Percentiles rank a stretch among this genome's conserved stretches.
These are phyloP conservation scores for Ciconia nigra DNA, from an alignment of 2,797 vertebrate species.

Conservation along the genomic window DNA sequence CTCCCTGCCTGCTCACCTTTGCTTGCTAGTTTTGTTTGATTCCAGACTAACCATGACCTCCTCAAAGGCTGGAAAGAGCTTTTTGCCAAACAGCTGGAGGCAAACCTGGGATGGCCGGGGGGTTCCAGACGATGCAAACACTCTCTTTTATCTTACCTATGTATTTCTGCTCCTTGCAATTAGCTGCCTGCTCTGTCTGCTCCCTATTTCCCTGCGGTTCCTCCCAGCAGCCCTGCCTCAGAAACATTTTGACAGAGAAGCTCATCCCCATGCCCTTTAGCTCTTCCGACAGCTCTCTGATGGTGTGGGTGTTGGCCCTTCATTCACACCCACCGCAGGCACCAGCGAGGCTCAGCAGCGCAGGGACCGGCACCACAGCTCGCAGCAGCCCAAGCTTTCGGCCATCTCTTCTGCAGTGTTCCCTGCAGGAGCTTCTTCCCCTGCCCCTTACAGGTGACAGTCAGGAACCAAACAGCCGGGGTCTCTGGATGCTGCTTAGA, in stretches of 20 bases:
- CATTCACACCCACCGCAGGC: neutral
- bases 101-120: constrained; percentile 1
- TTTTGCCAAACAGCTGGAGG: constrained; percentile 26
- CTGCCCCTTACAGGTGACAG: neutral
- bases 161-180: constrained; percentile 32
- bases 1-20: neutral
- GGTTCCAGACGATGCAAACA: constrained; percentile 34
- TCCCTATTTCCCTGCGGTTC: constrained; percentile 19
- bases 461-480: neutral
- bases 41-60: constrained; percentile 49
- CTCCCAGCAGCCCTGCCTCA: constrained; percentile 7
- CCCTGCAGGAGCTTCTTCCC: neutral
- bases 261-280: neutral
- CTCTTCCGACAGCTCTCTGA: neutral
- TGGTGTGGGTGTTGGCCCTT: neutral
- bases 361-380: neutral
- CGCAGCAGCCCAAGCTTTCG: neutral
- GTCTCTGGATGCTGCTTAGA: neutral
- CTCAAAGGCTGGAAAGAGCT: constrained; percentile 36
- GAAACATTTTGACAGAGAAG: neutral
- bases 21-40: neutral
- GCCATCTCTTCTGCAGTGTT: neutral
- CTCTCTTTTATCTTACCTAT: constrained; percentile 49
- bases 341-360: neutral
- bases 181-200: constrained; percentile 34